phyloP scores from a whole-genome alignment of 2,797 vertebrate species.

The Leptoclinus maculatus region DNA sequence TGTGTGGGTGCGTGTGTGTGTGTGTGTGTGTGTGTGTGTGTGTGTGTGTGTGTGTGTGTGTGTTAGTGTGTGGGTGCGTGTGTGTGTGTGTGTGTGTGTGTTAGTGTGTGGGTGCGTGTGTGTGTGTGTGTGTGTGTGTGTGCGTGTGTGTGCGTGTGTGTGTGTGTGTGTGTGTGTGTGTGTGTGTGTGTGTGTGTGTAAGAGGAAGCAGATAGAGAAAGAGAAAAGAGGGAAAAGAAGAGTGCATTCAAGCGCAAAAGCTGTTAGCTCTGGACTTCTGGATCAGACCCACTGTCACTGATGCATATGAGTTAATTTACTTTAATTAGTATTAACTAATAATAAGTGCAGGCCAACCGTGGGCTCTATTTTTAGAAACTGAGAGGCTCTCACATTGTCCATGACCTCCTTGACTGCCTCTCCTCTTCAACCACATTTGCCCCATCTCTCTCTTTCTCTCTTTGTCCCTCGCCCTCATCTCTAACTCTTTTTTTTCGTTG shows the following conservation, averaged over 20 bases:
- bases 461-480: slow-evolving; percentile 8
- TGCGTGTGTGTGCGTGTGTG: neutral
- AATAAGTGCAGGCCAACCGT: slow-evolving; percentile 64
- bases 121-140: slow-evolving; percentile 9
- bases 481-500: neutral
- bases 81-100: slow-evolving; percentile 9
- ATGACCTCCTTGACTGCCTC: slow-evolving; percentile 57
- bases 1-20: slow-evolving; percentile 10
- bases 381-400: slow-evolving; percentile 55
- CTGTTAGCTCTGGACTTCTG: slow-evolving; percentile 60
- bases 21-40: slow-evolving; percentile 1
- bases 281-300: slow-evolving; percentile 64
- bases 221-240: slow-evolving; percentile 30
- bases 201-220: slow-evolving; percentile 16
- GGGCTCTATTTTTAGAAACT: slow-evolving; percentile 65
- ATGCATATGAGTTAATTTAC: slow-evolving; percentile 71
- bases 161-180: neutral
- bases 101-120: too few species aligned
- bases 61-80: slow-evolving; percentile 4
- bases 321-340: slow-evolving; percentile 73
- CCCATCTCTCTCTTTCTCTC: slow-evolving; percentile 13
- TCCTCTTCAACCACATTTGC: slow-evolving; percentile 37
- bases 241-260: slow-evolving; percentile 59
- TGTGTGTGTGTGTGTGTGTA: slow-evolving; percentile 2
- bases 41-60: neutral